Conservation (phyloP, 2,113 vertebrate species). For the Geococcyx californianus region DNA sequence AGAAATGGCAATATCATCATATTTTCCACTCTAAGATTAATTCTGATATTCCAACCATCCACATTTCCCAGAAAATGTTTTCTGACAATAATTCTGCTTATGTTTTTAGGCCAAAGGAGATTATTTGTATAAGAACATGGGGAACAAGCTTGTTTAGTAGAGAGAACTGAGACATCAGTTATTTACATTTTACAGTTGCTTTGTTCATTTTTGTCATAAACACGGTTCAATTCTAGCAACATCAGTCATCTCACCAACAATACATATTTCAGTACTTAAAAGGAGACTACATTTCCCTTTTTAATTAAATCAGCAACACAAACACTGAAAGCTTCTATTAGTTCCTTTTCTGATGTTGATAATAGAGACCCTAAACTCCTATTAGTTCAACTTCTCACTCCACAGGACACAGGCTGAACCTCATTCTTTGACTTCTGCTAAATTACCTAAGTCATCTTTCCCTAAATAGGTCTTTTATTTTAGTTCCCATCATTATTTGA, state of each 20-base stretch:
- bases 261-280: neutral
- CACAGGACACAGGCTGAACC: neutral
- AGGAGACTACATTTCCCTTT: neutral
- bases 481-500: neutral
- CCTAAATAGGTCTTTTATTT: neutral
- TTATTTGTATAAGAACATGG: neutral
- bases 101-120: neutral
- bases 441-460: neutral
- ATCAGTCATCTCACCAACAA: neutral
- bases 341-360: neutral
- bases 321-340: neutral
- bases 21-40: conserved; percentile 43
- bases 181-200: neutral
- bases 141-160: neutral
- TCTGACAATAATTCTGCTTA: conserved; percentile 17
- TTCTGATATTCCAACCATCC: conserved; percentile 18
- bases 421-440: neutral
- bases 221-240: neutral
- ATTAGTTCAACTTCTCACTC: neutral
- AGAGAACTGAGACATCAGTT: neutral
- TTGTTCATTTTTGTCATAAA: neutral
- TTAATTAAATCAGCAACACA: neutral
- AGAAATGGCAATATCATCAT: conserved; percentile 2
- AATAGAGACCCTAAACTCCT: neutral
- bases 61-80: conserved; percentile 15